Conservation (phyloP, 2,888 invertebrate genomes). For the Calameuta pallipes region DNA sequence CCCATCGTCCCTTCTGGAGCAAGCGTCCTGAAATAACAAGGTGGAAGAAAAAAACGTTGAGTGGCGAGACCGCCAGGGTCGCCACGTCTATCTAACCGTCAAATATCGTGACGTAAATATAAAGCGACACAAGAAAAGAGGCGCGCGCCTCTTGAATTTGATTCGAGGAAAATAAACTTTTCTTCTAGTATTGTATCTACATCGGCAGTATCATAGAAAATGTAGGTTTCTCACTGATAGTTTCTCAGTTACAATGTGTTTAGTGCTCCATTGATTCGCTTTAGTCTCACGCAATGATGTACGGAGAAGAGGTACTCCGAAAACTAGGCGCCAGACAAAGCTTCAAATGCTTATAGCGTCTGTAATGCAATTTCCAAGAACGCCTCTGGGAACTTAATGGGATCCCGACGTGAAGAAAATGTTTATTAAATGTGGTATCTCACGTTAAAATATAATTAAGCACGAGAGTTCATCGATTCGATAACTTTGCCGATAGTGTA, state of each 20-base stretch:
- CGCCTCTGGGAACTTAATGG: neutral
- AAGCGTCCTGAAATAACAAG: neutral
- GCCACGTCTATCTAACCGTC: neutral
- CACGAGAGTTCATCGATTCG: neutral
- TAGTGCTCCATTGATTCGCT: neutral
- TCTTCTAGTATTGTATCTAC: neutral
- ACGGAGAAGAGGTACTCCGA: neutral
- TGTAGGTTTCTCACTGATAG: neutral
- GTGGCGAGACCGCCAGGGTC: neutral
- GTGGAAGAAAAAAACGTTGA: neutral
- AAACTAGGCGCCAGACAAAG: neutral
- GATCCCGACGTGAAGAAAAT: neutral
- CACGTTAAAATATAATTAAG: neutral
- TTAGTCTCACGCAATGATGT: neutral
- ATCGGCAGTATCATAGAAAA: neutral
- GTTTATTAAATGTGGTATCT: neutral
- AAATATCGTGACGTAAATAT: neutral
- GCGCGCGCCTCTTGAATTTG: neutral
- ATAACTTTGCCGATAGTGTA: neutral
- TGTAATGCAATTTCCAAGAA: neutral
- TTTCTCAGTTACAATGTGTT: neutral
- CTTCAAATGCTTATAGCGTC: neutral
- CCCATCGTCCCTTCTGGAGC: neutral
- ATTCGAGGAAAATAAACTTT: neutral
- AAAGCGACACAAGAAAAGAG: neutral